A percentile compares a stretch with the other conserved stretches of the same genome.
Evolutionary conservation across 2,888 invertebrate species (phyloP).

Genomic region (Phrixothrix hirtus): DNA sequence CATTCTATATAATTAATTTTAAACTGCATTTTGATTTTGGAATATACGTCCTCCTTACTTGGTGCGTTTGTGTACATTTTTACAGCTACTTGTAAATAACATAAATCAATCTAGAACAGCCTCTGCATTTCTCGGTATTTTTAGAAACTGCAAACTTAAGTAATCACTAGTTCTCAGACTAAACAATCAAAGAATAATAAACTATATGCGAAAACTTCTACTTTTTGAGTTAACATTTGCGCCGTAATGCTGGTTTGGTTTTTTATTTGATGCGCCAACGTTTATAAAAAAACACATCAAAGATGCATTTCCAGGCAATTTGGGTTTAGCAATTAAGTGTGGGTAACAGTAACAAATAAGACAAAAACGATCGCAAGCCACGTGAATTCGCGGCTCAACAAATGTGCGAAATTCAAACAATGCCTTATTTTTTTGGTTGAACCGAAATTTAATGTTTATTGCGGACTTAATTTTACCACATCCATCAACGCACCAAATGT

Average conservation of each 20-base stretch:
- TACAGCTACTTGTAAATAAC: slow-evolving; percentile 8
- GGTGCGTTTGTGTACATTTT: slow-evolving; percentile 9
- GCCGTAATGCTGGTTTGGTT: neutral
- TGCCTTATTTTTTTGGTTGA: too few species aligned
- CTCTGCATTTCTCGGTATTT: slow-evolving; percentile 34
- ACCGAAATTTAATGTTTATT: too few species aligned
- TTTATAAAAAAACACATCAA: too few species aligned
- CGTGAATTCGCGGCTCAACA: too few species aligned
- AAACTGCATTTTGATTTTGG: slow-evolving; percentile 3
- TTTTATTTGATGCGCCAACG: too few species aligned
- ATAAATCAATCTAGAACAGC: slow-evolving; percentile 21
- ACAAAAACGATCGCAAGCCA: too few species aligned
- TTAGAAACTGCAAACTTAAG: slow-evolving; percentile 39
- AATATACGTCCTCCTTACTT: neutral
- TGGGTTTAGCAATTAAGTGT: too few species aligned
- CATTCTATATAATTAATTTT: neutral
- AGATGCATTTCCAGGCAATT: neutral
- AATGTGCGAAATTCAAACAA: too few species aligned
- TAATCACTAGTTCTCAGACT: slow-evolving; percentile 38
- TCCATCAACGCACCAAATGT: too few species aligned
- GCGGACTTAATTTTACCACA: too few species aligned
- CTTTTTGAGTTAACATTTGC: neutral
- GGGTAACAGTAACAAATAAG: too few species aligned
- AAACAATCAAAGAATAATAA: slow-evolving; percentile 42
- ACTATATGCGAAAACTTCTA: slow-evolving; percentile 12